A percentile compares a stretch with the other conserved stretches of the same genome.
Evolutionary conservation across 2,113 vertebrate species (phyloP).

Genomic region (Procavia capensis): DNA sequence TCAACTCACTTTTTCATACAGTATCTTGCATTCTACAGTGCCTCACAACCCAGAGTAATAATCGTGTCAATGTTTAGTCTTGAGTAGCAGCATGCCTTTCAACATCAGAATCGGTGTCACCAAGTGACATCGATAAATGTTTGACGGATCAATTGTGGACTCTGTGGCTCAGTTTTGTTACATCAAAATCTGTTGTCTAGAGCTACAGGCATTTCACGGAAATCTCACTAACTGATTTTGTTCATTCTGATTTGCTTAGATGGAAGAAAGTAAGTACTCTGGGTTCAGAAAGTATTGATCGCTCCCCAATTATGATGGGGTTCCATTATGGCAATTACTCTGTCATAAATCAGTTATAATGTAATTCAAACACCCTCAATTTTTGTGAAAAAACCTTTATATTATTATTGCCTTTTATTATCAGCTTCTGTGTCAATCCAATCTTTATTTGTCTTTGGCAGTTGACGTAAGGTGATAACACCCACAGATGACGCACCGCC

Average conservation of each 20-base stretch:
- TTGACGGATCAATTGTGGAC: accelerated
- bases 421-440: no score
- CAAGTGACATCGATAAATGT: background rate
- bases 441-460: no score
- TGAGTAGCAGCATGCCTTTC: background rate
- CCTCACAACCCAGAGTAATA: background rate
- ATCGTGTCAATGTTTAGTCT: background rate
- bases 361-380: no score
- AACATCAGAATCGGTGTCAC: background rate
- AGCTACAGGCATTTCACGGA: background rate
- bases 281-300: background rate
- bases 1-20: background rate
- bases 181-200: no score
- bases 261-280: no score
- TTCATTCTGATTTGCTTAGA: background rate
- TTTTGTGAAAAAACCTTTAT: no score
- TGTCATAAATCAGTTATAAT: no score
- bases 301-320: no score
- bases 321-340: no score
- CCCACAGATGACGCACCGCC: no score
- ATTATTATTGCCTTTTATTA: no score
- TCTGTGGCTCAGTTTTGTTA: background rate
- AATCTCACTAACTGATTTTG: background rate
- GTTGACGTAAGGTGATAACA: no score
- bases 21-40: background rate